These are phyloP conservation scores for Spea multiplicata DNA, from an alignment of 2,113 vertebrate genomes.

Conservation along the genomic window DNA sequence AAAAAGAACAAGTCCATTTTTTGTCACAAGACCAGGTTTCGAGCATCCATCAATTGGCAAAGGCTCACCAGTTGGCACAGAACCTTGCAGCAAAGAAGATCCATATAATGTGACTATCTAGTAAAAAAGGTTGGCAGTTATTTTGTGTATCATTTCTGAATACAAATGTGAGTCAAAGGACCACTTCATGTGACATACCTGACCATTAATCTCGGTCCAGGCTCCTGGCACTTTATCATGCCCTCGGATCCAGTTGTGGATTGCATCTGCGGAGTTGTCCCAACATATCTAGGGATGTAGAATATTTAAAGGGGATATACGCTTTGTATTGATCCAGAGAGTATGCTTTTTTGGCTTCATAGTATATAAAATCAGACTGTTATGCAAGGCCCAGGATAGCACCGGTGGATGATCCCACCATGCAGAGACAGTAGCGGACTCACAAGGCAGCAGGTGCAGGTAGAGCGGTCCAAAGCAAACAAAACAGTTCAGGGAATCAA, in stretches of 20 bases:
- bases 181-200: constrained; percentile 66
- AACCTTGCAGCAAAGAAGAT: constrained; percentile 71
- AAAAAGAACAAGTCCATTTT: constrained; percentile 80
- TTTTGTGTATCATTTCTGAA: neutral
- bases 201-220: constrained; percentile 79
- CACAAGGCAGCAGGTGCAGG: too few species aligned
- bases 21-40: constrained; percentile 78
- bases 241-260: constrained; percentile 97
- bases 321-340: too few species aligned
- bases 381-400: too few species aligned
- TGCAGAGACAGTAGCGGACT: too few species aligned
- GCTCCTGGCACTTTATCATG: constrained; percentile 98
- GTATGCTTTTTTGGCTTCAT: too few species aligned
- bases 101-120: constrained; percentile 82
- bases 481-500: too few species aligned
- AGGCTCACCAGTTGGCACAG: constrained; percentile 71
- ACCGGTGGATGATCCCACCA: too few species aligned
- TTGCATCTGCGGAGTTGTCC: constrained; percentile 77
- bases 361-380: too few species aligned
- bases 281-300: constrained; percentile 70
- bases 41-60: constrained; percentile 74
- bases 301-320: neutral
- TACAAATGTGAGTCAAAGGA: neutral
- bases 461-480: too few species aligned
- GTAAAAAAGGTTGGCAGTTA: neutral